phyloP scores from a whole-genome alignment of 2,888 invertebrate species.

The Keiferia lycopersicella region DNA sequence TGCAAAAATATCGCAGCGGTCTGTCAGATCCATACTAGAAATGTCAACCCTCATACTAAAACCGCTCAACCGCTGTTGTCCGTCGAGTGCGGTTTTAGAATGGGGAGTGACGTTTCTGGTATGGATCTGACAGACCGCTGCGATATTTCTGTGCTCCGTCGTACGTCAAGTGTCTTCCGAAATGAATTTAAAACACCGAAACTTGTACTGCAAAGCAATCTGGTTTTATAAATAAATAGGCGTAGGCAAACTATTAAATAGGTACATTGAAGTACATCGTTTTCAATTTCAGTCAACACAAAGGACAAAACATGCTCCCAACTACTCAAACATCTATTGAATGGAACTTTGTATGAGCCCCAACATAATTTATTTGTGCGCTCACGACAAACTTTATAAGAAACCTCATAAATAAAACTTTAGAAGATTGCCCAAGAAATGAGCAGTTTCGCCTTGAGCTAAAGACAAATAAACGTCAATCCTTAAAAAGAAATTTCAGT shows the following conservation, averaged over 20 bases:
- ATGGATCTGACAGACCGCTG: no score
- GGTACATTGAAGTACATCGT: not conserved
- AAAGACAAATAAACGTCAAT: constrained; percentile 74
- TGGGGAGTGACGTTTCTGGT: no score
- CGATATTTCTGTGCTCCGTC: no score
- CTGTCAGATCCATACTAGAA: no score
- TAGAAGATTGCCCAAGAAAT: constrained; percentile 44
- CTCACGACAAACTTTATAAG: constrained; percentile 19
- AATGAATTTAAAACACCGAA: no score
- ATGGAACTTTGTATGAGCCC: constrained; percentile 4
- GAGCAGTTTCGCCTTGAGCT: constrained; percentile 71
- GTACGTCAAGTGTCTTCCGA: no score
- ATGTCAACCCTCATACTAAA: no score
- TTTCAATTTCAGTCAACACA: not conserved
- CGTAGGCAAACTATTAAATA: not conserved
- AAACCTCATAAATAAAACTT: constrained; percentile 31
- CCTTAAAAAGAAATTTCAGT: constrained; percentile 77
- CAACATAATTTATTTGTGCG: not conserved
- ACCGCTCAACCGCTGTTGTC: no score
- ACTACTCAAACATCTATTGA: constrained; percentile 9
- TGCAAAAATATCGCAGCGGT: no score
- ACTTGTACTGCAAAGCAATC: no score
- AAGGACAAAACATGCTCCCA: constrained; percentile 3
- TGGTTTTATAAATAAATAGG: not conserved
- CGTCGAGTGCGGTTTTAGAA: no score